These are phyloP conservation scores for Toxotes chatareus DNA, from an alignment of 2,113 vertebrate species.

Conservation along the genomic window DNA sequence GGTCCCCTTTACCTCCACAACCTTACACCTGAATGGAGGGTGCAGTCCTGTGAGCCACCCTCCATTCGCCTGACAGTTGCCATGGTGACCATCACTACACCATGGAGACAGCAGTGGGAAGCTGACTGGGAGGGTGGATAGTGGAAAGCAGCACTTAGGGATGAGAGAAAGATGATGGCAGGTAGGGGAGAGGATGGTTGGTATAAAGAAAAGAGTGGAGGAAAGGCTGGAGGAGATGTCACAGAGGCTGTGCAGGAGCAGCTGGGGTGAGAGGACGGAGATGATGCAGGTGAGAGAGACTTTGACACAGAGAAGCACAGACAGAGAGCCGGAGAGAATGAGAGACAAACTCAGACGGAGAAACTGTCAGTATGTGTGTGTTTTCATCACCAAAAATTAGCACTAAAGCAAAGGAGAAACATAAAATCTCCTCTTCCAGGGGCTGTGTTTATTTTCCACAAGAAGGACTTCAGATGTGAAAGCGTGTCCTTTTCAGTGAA, in stretches of 20 bases:
- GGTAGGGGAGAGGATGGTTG: conserved; percentile 38
- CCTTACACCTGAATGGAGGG: conserved; percentile 18
- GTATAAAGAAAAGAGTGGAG: conserved; percentile 34
- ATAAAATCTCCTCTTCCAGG: conserved; percentile 26
- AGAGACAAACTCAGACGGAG: conserved; percentile 22
- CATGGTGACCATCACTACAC: conserved; percentile 77
- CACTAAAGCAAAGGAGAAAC: conserved; percentile 12
- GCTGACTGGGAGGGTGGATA: conserved; percentile 63
- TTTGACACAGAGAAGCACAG: conserved; percentile 21
- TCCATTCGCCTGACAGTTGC: conserved; percentile 75
- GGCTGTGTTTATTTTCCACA: conserved; percentile 40
- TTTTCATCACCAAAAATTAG: conserved; percentile 11
- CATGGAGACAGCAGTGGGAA: conserved; percentile 68
- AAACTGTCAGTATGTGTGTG: not conserved
- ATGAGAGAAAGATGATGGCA: conserved; percentile 67
- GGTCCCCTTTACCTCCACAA: conserved; percentile 46
- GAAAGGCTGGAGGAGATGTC: conserved; percentile 56
- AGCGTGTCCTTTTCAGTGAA: conserved; percentile 66
- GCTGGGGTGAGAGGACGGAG: conserved; percentile 37
- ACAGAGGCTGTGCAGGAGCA: conserved; percentile 31
- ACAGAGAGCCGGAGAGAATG: not conserved
- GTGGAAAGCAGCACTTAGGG: conserved; percentile 68
- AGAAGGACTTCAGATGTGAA: conserved; percentile 46
- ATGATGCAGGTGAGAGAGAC: conserved; percentile 36
- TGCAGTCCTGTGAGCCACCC: conserved; percentile 57